A percentile compares a stretch with the other conserved stretches of the same genome.
Evolutionary conservation across 2,888 invertebrate genomes (phyloP).

Genomic region (Monoplex corrugatus): DNA sequence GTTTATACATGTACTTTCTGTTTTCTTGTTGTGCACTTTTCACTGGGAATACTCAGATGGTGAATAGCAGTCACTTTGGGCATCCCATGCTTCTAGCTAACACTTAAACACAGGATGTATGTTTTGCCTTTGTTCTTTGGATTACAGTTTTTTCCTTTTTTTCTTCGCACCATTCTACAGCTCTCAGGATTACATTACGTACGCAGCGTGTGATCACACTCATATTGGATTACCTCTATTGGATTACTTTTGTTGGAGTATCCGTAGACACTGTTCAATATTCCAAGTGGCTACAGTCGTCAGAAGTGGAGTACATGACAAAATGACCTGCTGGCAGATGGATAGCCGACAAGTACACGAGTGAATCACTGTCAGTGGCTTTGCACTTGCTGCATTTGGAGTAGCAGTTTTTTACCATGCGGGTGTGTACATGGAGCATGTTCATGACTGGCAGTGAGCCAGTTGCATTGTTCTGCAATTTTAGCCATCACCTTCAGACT

Average conservation of each 20-base stretch:
- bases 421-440: too few relatives aligned
- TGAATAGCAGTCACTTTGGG: neutral
- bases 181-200: slow-evolving; percentile 6
- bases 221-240: slow-evolving; percentile 20
- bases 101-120: slow-evolving; percentile 6
- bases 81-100: slow-evolving; percentile 18
- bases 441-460: too few relatives aligned
- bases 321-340: too few relatives aligned
- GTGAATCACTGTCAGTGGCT: too few relatives aligned
- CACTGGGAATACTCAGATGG: slow-evolving; percentile 14
- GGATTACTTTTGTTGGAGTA: slow-evolving; percentile 26
- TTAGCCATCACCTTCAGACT: too few relatives aligned
- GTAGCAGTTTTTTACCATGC: too few relatives aligned
- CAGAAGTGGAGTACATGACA: too few relatives aligned
- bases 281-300: too few relatives aligned
- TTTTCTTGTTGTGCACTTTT: slow-evolving; percentile 41
- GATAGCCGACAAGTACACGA: too few relatives aligned
- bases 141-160: slow-evolving; percentile 34
- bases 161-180: neutral
- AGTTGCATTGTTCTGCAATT: too few relatives aligned
- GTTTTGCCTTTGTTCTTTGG: slow-evolving; percentile 37
- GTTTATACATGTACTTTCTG: neutral
- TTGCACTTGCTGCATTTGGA: too few relatives aligned
- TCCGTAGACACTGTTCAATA: too few relatives aligned
- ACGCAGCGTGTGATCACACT: neutral